Evolutionary conservation across 2,797 vertebrate genomes (phyloP).

Genomic region (Myotis planiceps): DNA sequence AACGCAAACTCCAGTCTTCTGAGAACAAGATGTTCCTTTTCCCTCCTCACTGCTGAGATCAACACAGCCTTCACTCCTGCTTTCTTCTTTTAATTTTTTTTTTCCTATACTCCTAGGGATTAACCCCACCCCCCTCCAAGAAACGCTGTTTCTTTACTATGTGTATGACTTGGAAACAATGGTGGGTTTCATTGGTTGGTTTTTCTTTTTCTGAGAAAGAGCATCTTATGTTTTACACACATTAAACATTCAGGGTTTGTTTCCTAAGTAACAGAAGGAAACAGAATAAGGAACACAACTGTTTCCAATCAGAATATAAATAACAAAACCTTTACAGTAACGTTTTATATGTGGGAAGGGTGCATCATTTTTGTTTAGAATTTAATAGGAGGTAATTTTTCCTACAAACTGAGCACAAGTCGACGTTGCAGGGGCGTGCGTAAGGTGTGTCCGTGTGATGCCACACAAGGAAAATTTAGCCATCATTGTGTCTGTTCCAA

Average conservation of each 20-base stretch:
- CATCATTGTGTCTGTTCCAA: not conserved
- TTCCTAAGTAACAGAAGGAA: slow-evolving; percentile 9
- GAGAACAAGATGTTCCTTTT: not conserved
- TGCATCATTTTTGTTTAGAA: not conserved
- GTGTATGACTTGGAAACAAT: not conserved
- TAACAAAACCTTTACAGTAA: slow-evolving; percentile 1
- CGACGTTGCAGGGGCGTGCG: accelerated
- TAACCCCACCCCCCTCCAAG: not conserved
- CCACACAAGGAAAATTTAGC: not conserved
- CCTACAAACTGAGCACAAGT: not conserved
- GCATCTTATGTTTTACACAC: not conserved
- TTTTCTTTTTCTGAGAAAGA: not conserved
- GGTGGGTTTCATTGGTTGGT: not conserved
- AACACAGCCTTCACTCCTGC: not conserved
- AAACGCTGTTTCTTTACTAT: not conserved
- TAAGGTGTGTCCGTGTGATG: not conserved
- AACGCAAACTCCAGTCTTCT: not conserved
- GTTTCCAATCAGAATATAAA: slow-evolving; percentile 36
- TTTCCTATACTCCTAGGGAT: not conserved
- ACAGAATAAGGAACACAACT: not conserved
- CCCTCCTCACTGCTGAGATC: no score
- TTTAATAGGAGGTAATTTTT: not conserved
- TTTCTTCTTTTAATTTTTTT: not conserved
- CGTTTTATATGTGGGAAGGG: not conserved
- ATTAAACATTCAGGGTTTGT: not conserved